Percentiles rank a stretch among this genome's conserved stretches.
Conservation (phyloP, 2,113 vertebrate species). For the Chiloscyllium plagiosum region DNA sequence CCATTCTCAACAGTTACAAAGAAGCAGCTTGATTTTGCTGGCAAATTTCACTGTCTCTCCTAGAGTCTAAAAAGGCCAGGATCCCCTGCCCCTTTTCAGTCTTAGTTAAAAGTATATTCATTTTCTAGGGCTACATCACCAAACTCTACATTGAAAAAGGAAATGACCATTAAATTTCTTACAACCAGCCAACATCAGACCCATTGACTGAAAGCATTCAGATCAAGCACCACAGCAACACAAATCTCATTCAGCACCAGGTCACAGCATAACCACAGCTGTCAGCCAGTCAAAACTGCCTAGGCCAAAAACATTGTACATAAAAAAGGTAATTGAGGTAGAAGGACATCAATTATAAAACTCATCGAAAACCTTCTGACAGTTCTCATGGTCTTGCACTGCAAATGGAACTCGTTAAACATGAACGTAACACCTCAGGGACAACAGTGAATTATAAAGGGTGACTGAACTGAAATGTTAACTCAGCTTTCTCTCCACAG, state of each 20-base stretch:
- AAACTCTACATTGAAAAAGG: neutral
- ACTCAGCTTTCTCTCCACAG: no score
- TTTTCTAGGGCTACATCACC: neutral
- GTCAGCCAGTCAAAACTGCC: neutral
- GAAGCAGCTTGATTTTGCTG: neutral
- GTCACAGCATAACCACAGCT: neutral
- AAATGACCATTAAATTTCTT: neutral
- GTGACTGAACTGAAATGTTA: no score
- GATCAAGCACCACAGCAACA: neutral
- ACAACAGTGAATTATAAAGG: neutral
- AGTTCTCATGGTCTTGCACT: neutral
- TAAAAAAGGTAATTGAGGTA: neutral
- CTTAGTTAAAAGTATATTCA: neutral
- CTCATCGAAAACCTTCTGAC: neutral
- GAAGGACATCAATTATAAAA: neutral
- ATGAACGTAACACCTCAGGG: neutral
- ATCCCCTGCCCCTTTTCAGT: neutral
- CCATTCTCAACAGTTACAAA: neutral
- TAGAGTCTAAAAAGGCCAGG: neutral
- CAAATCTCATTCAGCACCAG: neutral
- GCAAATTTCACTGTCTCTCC: neutral
- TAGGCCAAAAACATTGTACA: neutral
- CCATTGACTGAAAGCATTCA: neutral
- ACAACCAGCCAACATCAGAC: neutral
- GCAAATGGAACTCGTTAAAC: neutral